These are phyloP conservation scores for Colaptes auratus DNA, from an alignment of 2,113 vertebrate genomes.

Conservation along the genomic window DNA sequence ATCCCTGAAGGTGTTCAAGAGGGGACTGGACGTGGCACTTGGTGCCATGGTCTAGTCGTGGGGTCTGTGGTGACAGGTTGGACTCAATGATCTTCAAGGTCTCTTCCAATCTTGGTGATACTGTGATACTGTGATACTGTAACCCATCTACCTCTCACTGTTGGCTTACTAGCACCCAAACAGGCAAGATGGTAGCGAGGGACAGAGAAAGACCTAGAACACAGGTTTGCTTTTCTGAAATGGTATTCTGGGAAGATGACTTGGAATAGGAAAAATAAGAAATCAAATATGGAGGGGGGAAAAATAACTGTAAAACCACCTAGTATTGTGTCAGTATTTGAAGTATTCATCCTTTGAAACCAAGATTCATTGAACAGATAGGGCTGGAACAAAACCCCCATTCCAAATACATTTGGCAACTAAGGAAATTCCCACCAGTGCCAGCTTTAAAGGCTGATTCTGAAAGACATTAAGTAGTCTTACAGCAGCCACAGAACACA, in stretches of 20 bases:
- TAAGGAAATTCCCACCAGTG: background rate
- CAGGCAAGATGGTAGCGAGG: background rate
- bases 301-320: background rate
- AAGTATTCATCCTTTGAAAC: background rate
- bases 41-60: no score
- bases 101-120: no score
- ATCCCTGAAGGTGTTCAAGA: no score
- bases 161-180: background rate
- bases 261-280: background rate
- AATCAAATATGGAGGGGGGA: background rate
- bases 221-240: background rate
- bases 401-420: background rate
- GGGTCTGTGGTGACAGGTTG: no score
- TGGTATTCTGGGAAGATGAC: background rate
- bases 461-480: slow-evolving; percentile 46
- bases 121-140: no score
- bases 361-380: background rate
- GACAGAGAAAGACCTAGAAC: background rate
- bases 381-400: background rate
- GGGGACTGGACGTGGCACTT: no score
- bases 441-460: slow-evolving; percentile 16
- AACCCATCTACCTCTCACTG: background rate
- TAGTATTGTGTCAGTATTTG: background rate
- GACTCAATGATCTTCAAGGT: no score
- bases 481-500: background rate